Evolutionary conservation across 2,797 vertebrate genomes (phyloP).

Genomic region (Semaprochilodus insignis): DNA sequence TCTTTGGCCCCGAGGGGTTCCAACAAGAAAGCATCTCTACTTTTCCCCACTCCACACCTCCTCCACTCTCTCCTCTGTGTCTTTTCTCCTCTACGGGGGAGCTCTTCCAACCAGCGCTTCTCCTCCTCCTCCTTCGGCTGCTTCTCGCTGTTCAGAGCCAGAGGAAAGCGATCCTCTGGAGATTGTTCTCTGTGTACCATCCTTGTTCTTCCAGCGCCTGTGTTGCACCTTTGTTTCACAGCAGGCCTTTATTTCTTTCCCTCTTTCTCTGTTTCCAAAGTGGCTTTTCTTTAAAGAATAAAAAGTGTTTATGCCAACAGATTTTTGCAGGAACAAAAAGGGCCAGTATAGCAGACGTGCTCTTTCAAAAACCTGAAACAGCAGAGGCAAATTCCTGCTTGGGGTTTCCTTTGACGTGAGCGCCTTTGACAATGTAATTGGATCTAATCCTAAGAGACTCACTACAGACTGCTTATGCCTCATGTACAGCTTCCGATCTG

Average conservation of each 20-base stretch:
- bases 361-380: not conserved
- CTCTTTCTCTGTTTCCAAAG: not conserved
- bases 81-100: conserved; percentile 69
- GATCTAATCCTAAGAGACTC: not conserved
- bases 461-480: not conserved
- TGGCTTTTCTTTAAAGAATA: not conserved
- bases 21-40: conserved; percentile 76
- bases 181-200: conserved; percentile 1
- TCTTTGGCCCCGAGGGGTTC: conserved; percentile 54
- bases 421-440: conserved; percentile 1
- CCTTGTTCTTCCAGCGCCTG: conserved; percentile 3
- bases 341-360: not conserved
- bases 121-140: conserved; percentile 9
- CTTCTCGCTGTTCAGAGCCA: conserved; percentile 8
- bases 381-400: not conserved
- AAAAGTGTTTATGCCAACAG: conserved; percentile 9
- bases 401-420: not conserved
- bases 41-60: conserved; percentile 58
- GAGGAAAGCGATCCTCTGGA: conserved; percentile 15
- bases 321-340: not conserved
- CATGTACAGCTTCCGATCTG: not conserved
- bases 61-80: conserved; percentile 72
- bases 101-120: not conserved
- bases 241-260: not conserved
- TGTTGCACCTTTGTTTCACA: conserved; percentile 1